Evolutionary conservation across 1,140 invertebrate species (phyloP).

Genomic region (Orchesella cincta): DNA sequence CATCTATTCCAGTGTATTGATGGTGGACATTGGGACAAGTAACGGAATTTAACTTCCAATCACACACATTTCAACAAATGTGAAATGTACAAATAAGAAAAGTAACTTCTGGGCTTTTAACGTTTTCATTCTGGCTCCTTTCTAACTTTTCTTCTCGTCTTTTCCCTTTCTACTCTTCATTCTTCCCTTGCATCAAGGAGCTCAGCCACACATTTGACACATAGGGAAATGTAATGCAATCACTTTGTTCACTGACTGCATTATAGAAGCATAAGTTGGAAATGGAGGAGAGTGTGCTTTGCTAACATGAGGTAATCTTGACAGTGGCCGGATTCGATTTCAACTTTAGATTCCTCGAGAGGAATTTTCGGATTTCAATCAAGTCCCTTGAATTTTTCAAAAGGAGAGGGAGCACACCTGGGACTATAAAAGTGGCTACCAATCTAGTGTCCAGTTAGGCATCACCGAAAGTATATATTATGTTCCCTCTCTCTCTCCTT

Average conservation of each 20-base stretch:
- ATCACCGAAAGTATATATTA: too few relatives aligned
- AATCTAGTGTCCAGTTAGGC: conserved; percentile 23
- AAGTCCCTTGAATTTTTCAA: conserved; percentile 24
- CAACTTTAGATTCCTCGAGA: conserved; percentile 26
- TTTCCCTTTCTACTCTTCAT: neutral
- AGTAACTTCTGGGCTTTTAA: too few relatives aligned
- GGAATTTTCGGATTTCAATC: conserved; percentile 30
- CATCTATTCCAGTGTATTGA: too few relatives aligned
- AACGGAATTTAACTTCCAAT: too few relatives aligned
- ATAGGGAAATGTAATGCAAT: too few relatives aligned
- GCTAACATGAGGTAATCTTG: conserved; percentile 11
- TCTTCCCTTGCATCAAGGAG: neutral
- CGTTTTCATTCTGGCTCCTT: too few relatives aligned
- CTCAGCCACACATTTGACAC: too few relatives aligned
- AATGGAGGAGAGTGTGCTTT: neutral
- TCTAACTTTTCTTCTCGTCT: neutral
- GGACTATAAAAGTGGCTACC: conserved; percentile 27
- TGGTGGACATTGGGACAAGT: too few relatives aligned
- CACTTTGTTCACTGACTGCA: too few relatives aligned
- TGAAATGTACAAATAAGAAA: too few relatives aligned
- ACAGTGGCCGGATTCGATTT: conserved; percentile 21
- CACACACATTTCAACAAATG: too few relatives aligned
- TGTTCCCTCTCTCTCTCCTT: too few relatives aligned
- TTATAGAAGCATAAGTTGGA: neutral
- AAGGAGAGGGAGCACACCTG: conserved; percentile 23